Evolutionary conservation across 2,113 vertebrate genomes (phyloP).

Genomic region (Glaucomys volans): DNA sequence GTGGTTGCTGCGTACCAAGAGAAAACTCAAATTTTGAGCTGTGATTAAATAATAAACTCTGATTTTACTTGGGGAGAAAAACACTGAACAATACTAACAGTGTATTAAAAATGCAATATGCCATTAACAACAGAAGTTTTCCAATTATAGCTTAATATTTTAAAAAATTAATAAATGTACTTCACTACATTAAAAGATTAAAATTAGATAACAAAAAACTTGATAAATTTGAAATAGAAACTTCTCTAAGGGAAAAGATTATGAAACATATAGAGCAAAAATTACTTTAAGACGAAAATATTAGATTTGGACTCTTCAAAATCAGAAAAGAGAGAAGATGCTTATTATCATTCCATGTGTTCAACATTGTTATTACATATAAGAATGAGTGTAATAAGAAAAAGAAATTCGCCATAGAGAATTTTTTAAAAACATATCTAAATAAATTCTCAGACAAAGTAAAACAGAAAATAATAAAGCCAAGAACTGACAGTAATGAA

Average conservation of each 20-base stretch:
- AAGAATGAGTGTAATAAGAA: not conserved
- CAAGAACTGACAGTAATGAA: not conserved
- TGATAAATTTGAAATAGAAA: not conserved
- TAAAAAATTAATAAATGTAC: not conserved
- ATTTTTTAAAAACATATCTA: not conserved
- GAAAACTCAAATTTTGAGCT: slow-evolving; percentile 33
- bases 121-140: not conserved
- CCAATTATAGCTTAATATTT: not conserved
- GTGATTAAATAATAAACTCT: slow-evolving; percentile 58
- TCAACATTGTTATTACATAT: not conserved
- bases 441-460: not conserved
- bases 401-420: not conserved
- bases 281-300: not conserved
- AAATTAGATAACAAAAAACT: not conserved
- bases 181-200: not conserved
- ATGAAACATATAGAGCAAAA: not conserved
- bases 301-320: not conserved
- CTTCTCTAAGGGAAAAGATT: not conserved
- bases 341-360: not conserved
- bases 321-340: not conserved
- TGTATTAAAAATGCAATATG: not conserved
- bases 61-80: slow-evolving; percentile 55
- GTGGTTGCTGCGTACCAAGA: slow-evolving; percentile 64
- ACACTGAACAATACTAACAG: not conserved
- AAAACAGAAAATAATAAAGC: not conserved